phyloP scores from a whole-genome alignment of 2,113 vertebrate species.

The Ceuthmochares aereus region DNA sequence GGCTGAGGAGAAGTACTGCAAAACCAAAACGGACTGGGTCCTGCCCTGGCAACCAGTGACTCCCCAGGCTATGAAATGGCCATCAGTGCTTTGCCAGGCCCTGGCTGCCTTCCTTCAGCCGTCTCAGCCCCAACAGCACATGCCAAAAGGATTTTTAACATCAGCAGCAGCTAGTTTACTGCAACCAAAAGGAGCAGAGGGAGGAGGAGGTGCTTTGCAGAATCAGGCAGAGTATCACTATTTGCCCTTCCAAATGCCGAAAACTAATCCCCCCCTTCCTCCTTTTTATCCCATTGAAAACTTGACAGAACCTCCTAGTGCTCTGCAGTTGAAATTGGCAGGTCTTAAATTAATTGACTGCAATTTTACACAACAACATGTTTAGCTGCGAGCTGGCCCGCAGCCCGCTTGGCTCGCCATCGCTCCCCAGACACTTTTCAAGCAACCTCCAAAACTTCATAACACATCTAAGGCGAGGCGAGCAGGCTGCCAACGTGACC shows the following conservation, averaged over 20 bases:
- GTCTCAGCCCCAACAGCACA: accelerated
- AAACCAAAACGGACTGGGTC: not conserved
- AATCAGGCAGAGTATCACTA: not conserved
- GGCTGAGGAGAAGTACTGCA: not conserved
- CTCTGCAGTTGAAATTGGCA: constrained; percentile 75
- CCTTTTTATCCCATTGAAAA: constrained; percentile 66
- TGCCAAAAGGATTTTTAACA: not conserved
- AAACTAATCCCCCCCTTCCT: constrained; percentile 50
- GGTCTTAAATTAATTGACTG: constrained; percentile 79
- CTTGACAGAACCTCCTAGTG: constrained; percentile 69
- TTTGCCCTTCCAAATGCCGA: constrained; percentile 46
- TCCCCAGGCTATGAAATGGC: not conserved
- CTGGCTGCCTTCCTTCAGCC: not conserved
- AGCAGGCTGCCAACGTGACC: constrained; percentile 73
- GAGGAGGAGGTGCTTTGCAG: not conserved
- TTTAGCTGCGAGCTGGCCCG: constrained; percentile 70
- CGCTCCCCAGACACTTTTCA: constrained; percentile 73
- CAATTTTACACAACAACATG: constrained; percentile 77
- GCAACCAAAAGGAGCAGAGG: not conserved
- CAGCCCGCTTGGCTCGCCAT: constrained; percentile 62
- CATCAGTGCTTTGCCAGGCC: not conserved
- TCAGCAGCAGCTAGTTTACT: not conserved
- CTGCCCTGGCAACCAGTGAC: not conserved
- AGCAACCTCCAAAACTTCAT: constrained; percentile 75
- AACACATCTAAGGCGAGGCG: constrained; percentile 60